These are phyloP conservation scores for Sepioteuthis lessoniana DNA, from an alignment of 2,888 invertebrate species.

Conservation along the genomic window DNA sequence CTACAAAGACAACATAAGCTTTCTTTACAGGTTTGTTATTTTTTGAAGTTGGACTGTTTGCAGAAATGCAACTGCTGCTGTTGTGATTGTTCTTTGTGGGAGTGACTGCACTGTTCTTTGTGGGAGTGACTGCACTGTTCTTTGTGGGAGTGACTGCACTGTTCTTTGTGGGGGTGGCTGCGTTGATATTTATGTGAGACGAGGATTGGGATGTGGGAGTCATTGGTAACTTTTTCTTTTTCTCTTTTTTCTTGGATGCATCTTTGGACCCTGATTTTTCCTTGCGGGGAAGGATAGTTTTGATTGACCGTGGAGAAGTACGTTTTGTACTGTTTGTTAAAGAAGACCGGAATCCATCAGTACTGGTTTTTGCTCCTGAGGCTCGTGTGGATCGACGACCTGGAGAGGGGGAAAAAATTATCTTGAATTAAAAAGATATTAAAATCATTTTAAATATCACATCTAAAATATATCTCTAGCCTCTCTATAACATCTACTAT, in stretches of 20 bases:
- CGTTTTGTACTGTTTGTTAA: neutral
- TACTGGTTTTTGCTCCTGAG: neutral
- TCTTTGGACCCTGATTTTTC: neutral
- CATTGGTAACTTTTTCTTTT: neutral
- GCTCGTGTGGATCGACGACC: neutral
- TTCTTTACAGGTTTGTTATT: constrained; percentile 40
- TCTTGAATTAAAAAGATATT: neutral
- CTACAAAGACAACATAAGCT: constrained; percentile 67
- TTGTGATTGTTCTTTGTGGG: neutral
- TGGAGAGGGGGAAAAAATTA: neutral
- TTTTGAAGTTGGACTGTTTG: neutral
- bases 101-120: neutral
- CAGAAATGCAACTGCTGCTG: neutral
- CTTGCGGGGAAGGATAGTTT: neutral
- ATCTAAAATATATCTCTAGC: too few relatives aligned
- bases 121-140: neutral
- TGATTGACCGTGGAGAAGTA: constrained; percentile 16
- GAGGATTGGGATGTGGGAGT: neutral
- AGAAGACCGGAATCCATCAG: neutral
- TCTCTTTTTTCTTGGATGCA: neutral
- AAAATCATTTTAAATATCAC: too few relatives aligned
- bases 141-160: neutral
- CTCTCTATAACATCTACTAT: too few relatives aligned
- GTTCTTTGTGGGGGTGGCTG: neutral
- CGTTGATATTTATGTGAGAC: neutral